Evolutionary conservation across 2,113 vertebrate genomes (phyloP).

Genomic region (Illadopsis cleaveri): DNA sequence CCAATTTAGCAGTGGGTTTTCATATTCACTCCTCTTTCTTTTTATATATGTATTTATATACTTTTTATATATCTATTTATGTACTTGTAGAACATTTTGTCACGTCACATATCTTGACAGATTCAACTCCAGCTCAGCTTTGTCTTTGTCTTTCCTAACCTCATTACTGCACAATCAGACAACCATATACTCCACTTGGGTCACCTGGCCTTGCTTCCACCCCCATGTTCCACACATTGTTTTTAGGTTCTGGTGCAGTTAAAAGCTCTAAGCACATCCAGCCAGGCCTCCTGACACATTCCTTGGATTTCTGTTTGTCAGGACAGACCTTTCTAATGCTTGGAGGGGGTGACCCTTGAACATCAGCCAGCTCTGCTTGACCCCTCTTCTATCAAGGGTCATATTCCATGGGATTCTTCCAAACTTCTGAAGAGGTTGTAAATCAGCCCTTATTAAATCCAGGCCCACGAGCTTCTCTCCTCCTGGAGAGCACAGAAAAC

Average conservation of each 20-base stretch:
- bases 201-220: neutral
- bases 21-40: neutral
- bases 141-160: neutral
- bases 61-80: neutral
- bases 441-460: neutral
- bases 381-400: neutral
- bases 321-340: neutral
- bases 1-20: neutral
- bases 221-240: neutral
- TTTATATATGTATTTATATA: neutral
- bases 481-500: no score
- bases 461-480: neutral
- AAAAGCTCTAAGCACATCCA: neutral
- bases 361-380: neutral
- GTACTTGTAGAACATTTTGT: neutral
- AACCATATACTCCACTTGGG: neutral
- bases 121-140: neutral
- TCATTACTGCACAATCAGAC: neutral
- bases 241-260: neutral
- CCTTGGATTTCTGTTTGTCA: neutral
- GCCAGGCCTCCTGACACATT: neutral
- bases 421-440: neutral
- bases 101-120: neutral
- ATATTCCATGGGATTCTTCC: neutral
- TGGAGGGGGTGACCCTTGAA: neutral